A percentile compares a stretch with the other conserved stretches of the same genome.
Conservation (phyloP, 2,797 vertebrate species). For the Rousettus madagascariensis region DNA sequence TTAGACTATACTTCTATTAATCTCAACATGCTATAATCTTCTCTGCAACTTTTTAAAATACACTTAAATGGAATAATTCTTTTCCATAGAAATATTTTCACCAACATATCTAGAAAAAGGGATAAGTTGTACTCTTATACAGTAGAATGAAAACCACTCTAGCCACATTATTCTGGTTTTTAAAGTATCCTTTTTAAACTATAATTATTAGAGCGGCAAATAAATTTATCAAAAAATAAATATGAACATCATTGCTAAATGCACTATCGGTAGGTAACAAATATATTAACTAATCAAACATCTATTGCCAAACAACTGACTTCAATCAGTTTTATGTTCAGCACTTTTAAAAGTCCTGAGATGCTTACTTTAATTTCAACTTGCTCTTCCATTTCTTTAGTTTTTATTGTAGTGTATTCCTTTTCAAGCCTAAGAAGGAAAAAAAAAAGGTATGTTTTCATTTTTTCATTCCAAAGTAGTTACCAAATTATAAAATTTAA, state of each 20-base stretch:
- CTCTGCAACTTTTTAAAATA: slow-evolving; percentile 25
- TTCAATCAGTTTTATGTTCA: neutral
- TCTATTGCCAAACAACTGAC: neutral
- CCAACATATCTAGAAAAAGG: neutral
- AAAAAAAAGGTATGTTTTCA: slow-evolving; percentile 37
- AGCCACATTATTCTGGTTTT: neutral
- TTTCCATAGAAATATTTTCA: neutral
- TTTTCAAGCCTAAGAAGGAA: slow-evolving; percentile 93
- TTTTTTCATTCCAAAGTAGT: slow-evolving; percentile 49
- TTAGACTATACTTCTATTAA: neutral
- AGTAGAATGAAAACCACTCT: neutral
- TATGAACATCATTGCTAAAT: neutral
- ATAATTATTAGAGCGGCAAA: neutral
- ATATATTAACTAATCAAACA: neutral
- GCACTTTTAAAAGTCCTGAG: neutral
- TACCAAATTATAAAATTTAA: slow-evolving; percentile 37
- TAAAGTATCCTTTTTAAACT: slow-evolving; percentile 44
- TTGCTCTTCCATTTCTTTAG: slow-evolving; percentile 99
- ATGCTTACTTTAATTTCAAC: slow-evolving; percentile 97
- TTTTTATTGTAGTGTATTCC: slow-evolving; percentile 99
- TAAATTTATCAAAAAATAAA: neutral
- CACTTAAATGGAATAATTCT: neutral
- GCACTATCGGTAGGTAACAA: neutral
- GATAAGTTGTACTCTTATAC: neutral
- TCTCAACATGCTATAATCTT: neutral